Conservation (phyloP, 2,888 invertebrate species). For the Oligia fasciuncula region DNA sequence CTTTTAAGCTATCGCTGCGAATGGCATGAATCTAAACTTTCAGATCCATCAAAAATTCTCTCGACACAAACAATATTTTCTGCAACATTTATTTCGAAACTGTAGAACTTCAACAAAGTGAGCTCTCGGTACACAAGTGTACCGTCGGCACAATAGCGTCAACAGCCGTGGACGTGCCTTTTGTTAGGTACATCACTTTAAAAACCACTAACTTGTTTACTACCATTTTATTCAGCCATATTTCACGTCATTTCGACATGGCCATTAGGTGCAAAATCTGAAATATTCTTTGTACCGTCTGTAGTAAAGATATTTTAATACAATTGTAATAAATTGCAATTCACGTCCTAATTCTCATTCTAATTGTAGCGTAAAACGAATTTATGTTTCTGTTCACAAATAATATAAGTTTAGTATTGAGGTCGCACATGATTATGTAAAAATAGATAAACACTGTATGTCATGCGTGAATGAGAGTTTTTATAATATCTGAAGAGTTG, state of each 20-base stretch:
- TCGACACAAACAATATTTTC: constrained; percentile 28
- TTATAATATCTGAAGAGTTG: constrained; percentile 34
- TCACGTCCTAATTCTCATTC: constrained; percentile 63
- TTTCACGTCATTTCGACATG: constrained; percentile 59
- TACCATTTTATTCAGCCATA: constrained; percentile 53
- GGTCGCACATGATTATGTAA: constrained; percentile 61
- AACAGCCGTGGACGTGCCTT: constrained; percentile 53
- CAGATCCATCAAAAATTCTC: constrained; percentile 27
- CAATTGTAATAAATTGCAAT: constrained; percentile 66
- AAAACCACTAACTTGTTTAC: constrained; percentile 60
- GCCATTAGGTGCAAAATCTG: constrained; percentile 58
- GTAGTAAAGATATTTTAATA: constrained; percentile 58
- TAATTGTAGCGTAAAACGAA: constrained; percentile 63
- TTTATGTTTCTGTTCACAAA: constrained; percentile 63
- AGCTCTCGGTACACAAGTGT: constrained; percentile 37
- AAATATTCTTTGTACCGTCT: constrained; percentile 50
- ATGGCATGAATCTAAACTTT: constrained; percentile 28
- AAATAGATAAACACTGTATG: constrained; percentile 63
- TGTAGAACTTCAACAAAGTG: constrained; percentile 40
- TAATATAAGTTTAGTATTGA: constrained; percentile 64
- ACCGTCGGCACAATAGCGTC: constrained; percentile 53
- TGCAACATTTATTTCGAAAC: constrained; percentile 42
- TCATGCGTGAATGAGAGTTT: constrained; percentile 45
- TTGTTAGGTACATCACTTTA: constrained; percentile 53
- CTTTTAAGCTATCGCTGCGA: constrained; percentile 11